Base-by-base conservation (phyloP, 2,797 vertebrate genomes). In the Schizopygopsis malacanthus region DNA sequence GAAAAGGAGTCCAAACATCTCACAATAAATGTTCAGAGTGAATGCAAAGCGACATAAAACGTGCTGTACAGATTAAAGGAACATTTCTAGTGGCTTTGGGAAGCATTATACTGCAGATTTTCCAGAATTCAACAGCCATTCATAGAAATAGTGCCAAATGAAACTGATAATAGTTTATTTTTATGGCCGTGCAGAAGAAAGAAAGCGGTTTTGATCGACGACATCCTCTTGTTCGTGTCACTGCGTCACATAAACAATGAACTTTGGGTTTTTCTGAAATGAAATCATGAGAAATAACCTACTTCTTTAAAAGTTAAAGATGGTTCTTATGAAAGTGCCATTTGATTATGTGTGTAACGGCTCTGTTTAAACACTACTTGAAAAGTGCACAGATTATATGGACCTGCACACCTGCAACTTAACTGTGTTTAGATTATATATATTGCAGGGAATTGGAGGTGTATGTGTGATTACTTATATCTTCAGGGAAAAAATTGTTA, bases 1-100 rank as follows among this genome's bases (percentile, higher is more conserved):
- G 18, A 22, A 20, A 65, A n/a, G 43, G 43, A 83, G 39, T 59
- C 67, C 47, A 39, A 71, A 71, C 43, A 82, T 82, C 67, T 41
- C 69, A 39, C 50, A 56, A 77, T 65, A 78, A 77, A 20, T 63
- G 78, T 75, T 65, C 45, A 54, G 56, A 75, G 33, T 4, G 28
- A 63, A 72, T 73, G n/a, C 12, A 75, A 61, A 67, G 59, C 10
- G 78, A 73, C 76, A 61, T 63, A 25, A 80, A 72, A 79, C 0
- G 0, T 8, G n/a, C 70, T 72, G 67, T 39, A 37, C 43, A 33
- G 63, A 81, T 72, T 41, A 82, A 82, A 71, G 67, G 13, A 56
- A n/a, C 7, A n/a, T 71, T 70, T 67, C 22, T 25, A 37, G 33
- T 2, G 1, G 28, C 33, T 82, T 52, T 81, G 4, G 50, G 7